These are phyloP conservation scores for Micrasema longulum DNA, from an alignment of 1,140 invertebrate genomes.

Conservation along the genomic window DNA sequence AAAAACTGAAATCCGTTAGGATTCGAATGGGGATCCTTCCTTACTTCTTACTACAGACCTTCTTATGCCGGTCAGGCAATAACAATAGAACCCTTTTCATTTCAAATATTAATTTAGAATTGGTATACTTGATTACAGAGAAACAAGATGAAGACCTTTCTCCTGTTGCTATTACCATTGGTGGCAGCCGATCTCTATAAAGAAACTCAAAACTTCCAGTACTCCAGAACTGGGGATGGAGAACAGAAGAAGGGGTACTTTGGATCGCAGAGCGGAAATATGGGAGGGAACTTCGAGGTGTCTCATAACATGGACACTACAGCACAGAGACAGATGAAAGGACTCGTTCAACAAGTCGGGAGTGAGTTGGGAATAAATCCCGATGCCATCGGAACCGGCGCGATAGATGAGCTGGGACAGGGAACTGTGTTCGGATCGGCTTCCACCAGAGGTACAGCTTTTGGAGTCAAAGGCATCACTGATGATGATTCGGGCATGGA, in stretches of 20 bases:
- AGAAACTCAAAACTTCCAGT: slow-evolving; percentile 67
- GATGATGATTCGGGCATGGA: not conserved
- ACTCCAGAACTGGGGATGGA: slow-evolving; percentile 63
- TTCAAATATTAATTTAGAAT: no score
- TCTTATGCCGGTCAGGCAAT: no score
- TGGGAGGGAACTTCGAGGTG: slow-evolving; percentile 66
- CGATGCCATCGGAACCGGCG: slow-evolving; percentile 44
- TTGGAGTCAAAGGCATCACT: slow-evolving; percentile 19
- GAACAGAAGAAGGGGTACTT: slow-evolving; percentile 62
- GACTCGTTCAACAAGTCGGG: slow-evolving; percentile 60
- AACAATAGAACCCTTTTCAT: no score
- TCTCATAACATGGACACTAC: slow-evolving; percentile 66
- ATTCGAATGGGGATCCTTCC: no score
- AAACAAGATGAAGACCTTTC: slow-evolving; percentile 20
- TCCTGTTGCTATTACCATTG: slow-evolving; percentile 38
- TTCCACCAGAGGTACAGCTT: slow-evolving; percentile 60
- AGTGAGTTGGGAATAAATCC: slow-evolving; percentile 62
- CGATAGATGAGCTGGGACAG: slow-evolving; percentile 51
- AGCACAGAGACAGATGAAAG: slow-evolving; percentile 65
- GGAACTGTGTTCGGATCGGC: slow-evolving; percentile 63
- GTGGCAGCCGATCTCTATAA: slow-evolving; percentile 63
- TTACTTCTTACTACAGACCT: no score
- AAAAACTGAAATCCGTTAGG: no score
- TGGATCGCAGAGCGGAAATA: slow-evolving; percentile 64
- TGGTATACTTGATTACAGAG: no score